These are phyloP conservation scores for Fragum sueziense DNA, from an alignment of 2,888 invertebrate species.

Conservation along the genomic window DNA sequence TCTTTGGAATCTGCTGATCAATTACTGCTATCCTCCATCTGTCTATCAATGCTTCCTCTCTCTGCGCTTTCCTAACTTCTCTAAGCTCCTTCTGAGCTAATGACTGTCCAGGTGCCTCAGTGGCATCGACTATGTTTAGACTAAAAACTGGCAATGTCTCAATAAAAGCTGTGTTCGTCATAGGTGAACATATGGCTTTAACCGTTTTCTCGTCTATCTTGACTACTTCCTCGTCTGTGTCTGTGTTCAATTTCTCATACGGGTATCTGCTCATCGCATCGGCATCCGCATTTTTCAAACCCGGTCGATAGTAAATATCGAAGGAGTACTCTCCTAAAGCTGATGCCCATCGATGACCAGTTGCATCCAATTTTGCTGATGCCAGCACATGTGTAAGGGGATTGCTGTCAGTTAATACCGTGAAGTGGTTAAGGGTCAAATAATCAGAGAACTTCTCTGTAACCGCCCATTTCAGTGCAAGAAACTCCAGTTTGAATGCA, in stretches of 20 bases:
- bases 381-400: too few relatives aligned
- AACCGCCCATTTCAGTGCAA: too few relatives aligned
- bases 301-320: slow-evolving; percentile 22
- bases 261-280: slow-evolving; percentile 27
- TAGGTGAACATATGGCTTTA: slow-evolving; percentile 20
- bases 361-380: slow-evolving; percentile 34
- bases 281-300: slow-evolving; percentile 16
- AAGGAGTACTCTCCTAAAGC: slow-evolving; percentile 24
- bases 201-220: slow-evolving; percentile 6
- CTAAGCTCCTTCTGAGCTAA: not conserved
- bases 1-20: not conserved
- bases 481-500: too few relatives aligned
- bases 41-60: not conserved
- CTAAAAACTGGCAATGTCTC: slow-evolving; percentile 2
- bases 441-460: too few relatives aligned
- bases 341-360: slow-evolving; percentile 26
- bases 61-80: not conserved
- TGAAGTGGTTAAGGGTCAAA: too few relatives aligned
- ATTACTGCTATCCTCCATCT: slow-evolving; percentile 7
- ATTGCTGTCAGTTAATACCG: too few relatives aligned
- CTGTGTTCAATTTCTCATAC: not conserved
- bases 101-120: not conserved
- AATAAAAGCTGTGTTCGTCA: not conserved
- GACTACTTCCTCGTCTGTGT: not conserved
- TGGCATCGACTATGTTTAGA: not conserved